Conservation (phyloP, 2,113 vertebrate genomes). For the Aptenodytes patagonicus region DNA sequence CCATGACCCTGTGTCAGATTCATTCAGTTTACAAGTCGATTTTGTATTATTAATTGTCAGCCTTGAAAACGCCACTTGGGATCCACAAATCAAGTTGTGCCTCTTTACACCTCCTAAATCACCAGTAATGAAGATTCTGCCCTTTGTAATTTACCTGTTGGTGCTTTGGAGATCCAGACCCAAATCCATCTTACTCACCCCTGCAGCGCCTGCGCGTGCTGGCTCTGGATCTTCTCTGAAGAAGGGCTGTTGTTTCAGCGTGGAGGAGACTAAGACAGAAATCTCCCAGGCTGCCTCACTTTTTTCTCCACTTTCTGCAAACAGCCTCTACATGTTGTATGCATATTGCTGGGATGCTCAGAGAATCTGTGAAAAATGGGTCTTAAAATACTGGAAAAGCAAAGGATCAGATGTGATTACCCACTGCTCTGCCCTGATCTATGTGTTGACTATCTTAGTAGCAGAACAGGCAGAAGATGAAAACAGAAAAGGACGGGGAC, state of each 20-base stretch:
- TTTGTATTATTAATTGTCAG: slow-evolving; percentile 40
- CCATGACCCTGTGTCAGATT: slow-evolving; percentile 45
- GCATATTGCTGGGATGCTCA: background rate
- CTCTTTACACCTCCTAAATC: slow-evolving; percentile 32
- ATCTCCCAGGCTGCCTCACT: background rate
- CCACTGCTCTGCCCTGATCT: background rate
- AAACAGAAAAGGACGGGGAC: background rate
- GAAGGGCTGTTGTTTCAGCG: background rate
- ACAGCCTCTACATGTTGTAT: background rate
- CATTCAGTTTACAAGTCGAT: slow-evolving; percentile 40
- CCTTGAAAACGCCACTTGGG: slow-evolving; percentile 34
- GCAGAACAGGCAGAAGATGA: background rate
- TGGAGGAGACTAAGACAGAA: background rate
- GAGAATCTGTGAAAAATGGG: background rate
- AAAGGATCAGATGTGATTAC: background rate
- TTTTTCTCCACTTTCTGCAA: background rate
- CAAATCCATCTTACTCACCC: background rate
- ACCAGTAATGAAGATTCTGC: slow-evolving; percentile 29
- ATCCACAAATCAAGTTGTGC: slow-evolving; percentile 23
- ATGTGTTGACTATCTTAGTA: background rate
- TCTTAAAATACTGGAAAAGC: background rate
- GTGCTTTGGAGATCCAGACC: slow-evolving; percentile 4
- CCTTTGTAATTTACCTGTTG: background rate
- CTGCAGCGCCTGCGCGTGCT: background rate
- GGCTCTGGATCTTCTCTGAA: background rate